Percentiles rank a stretch among this genome's conserved stretches.
Evolutionary conservation across 2,888 invertebrate species (phyloP).

Genomic region (Drosophila crucigera): DNA sequence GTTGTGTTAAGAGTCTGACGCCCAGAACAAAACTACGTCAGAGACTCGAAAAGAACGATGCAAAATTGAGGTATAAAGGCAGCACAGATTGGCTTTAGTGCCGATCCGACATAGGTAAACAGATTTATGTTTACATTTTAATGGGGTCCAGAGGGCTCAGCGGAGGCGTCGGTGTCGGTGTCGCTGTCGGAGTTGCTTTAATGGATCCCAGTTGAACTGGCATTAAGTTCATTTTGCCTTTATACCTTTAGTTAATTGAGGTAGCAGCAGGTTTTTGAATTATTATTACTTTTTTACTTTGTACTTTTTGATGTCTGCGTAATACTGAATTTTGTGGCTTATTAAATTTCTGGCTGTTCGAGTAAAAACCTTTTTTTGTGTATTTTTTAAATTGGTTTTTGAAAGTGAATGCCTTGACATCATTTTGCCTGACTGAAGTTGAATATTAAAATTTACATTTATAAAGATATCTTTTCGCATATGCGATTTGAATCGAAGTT

Average conservation of each 20-base stretch:
- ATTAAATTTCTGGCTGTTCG: constrained; percentile 51
- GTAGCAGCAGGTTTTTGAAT: constrained; percentile 65
- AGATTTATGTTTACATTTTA: constrained; percentile 42
- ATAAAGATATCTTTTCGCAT: constrained; percentile 35
- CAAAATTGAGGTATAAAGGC: constrained; percentile 18
- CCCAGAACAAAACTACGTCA: constrained; percentile 30
- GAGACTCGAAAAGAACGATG: constrained; percentile 20
- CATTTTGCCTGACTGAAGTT: constrained; percentile 49
- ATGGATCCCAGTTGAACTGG: constrained; percentile 50
- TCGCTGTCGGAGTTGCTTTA: constrained; percentile 36
- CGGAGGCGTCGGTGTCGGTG: constrained; percentile 20
- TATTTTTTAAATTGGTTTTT: constrained; percentile 55
- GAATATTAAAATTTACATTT: constrained; percentile 41
- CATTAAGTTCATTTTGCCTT: constrained; percentile 52
- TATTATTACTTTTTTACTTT: constrained; percentile 26
- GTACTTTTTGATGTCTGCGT: constrained; percentile 43
- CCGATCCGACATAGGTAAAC: constrained; percentile 20
- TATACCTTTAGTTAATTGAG: constrained; percentile 64
- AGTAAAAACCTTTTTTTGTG: constrained; percentile 31
- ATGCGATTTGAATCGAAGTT: constrained; percentile 19
- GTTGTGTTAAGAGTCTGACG: constrained; percentile 33
- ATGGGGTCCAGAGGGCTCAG: constrained; percentile 23
- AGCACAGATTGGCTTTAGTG: constrained; percentile 30
- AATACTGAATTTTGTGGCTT: constrained; percentile 40
- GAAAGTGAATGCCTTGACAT: constrained; percentile 76